Conservation (phyloP, 1,140 invertebrate genomes). For the Luehdorfia chinensis region DNA sequence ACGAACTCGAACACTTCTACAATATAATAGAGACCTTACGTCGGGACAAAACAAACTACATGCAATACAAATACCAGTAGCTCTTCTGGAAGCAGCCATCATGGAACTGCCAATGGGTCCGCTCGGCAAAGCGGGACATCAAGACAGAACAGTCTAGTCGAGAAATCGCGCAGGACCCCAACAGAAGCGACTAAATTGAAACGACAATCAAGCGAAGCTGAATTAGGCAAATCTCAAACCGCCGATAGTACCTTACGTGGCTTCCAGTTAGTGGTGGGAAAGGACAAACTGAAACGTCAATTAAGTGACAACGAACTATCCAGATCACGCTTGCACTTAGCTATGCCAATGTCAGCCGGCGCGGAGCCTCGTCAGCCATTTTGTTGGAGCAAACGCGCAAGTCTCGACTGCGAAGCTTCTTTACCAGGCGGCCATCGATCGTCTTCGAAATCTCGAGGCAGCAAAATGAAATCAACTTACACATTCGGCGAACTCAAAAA, state of each 20-base stretch:
- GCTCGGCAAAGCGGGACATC: constrained; percentile 25
- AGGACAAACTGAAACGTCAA: constrained; percentile 56
- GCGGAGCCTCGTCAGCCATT: constrained; percentile 49
- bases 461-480: constrained; percentile 37
- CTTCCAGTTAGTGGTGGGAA: constrained; percentile 59
- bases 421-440: constrained; percentile 17
- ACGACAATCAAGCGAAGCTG: constrained; percentile 49
- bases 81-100: constrained; percentile 47
- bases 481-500: constrained; percentile 68
- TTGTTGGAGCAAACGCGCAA: constrained; percentile 48
- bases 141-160: constrained; percentile 51
- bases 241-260: constrained; percentile 32
- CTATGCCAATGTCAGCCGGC: constrained; percentile 63
- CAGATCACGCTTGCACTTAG: constrained; percentile 42
- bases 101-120: constrained; percentile 20
- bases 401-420: constrained; percentile 43
- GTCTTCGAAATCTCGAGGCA: constrained; percentile 17
- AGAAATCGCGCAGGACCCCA: constrained; percentile 30
- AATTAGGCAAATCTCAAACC: constrained; percentile 31
- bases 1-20: constrained; percentile 57
- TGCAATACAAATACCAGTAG: constrained; percentile 47
- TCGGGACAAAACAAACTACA: constrained; percentile 30
- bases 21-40: constrained; percentile 53
- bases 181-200: constrained; percentile 30
- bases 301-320: constrained; percentile 57